Conservation (phyloP, 35 echinoderm and acorn worm genomes). For the Ophioderma brevispina region DNA sequence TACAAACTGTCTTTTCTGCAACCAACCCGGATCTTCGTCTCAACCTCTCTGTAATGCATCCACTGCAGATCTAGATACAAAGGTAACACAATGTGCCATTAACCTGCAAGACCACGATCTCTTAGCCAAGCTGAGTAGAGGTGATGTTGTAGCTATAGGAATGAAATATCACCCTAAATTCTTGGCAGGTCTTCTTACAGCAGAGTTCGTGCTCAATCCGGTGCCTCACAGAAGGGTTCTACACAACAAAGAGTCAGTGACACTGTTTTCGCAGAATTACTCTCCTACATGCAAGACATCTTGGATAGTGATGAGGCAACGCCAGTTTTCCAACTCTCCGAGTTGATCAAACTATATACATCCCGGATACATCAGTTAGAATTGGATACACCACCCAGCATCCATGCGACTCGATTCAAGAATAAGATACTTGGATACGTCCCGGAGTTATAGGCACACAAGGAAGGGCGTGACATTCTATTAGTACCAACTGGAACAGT, state of each 20-base stretch:
- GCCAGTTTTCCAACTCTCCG: too few species aligned
- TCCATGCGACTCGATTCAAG: conserved; percentile 30
- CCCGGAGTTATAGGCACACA: conserved; percentile 20
- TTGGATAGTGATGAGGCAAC: not conserved
- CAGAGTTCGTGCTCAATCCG: not conserved
- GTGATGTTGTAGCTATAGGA: not conserved
- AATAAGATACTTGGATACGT: conserved; percentile 11
- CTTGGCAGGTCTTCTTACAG: not conserved
- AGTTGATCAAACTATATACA: not conserved
- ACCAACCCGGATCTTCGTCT: too few species aligned
- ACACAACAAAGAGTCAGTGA: not conserved
- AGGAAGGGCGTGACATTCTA: conserved; percentile 37
- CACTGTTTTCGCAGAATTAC: conserved; percentile 17
- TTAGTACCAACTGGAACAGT: too few species aligned
- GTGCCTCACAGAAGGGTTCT: not conserved
- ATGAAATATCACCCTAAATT: not conserved
- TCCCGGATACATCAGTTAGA: not conserved
- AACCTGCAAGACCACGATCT: not conserved
- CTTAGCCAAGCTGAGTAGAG: not conserved
- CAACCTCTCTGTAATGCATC: too few species aligned
- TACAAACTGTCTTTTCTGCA: too few species aligned
- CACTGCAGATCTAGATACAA: too few species aligned
- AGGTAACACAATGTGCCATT: not conserved
- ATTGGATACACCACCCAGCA: not conserved
- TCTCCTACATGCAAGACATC: not conserved